Percentiles rank a stretch among this genome's conserved stretches.
These are phyloP conservation scores for Urocolius indicus DNA, from an alignment of 2,113 vertebrate species.

Conservation along the genomic window DNA sequence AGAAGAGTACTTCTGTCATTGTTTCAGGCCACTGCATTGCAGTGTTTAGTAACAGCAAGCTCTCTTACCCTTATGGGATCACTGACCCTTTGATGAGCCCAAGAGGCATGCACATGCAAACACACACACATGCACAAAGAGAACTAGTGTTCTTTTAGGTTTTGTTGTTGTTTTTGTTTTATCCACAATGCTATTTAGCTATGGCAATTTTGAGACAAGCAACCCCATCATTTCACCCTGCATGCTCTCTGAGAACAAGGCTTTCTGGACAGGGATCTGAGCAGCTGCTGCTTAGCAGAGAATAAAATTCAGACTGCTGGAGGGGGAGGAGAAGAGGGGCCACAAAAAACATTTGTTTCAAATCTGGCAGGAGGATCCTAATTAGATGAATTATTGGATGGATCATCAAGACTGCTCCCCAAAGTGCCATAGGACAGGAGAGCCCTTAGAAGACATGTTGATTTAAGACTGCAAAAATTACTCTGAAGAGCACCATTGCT, in stretches of 20 bases:
- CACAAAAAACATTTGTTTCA: slow-evolving; percentile 69
- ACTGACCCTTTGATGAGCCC: not conserved
- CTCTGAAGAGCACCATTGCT: not conserved
- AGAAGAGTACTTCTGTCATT: not conserved
- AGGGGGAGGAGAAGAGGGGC: slow-evolving; percentile 1
- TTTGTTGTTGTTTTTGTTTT: not conserved
- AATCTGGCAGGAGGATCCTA: slow-evolving; percentile 53
- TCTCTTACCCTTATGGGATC: not conserved
- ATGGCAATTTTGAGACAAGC: slow-evolving; percentile 11
- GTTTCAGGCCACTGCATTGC: not conserved
- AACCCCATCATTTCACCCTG: slow-evolving; percentile 9
- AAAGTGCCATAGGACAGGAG: slow-evolving; percentile 5
- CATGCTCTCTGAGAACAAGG: not conserved
- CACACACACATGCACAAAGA: not conserved
- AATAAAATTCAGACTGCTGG: slow-evolving; percentile 41
- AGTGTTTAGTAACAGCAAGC: not conserved
- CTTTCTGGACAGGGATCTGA: slow-evolving; percentile 53
- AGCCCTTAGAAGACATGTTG: slow-evolving; percentile 2
- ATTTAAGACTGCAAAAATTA: slow-evolving; percentile 9
- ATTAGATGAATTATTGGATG: slow-evolving; percentile 49
- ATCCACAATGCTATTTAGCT: not conserved
- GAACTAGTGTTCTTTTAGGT: not conserved
- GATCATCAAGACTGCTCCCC: slow-evolving; percentile 32
- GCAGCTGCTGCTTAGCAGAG: slow-evolving; percentile 67
- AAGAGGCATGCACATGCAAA: not conserved